Base-by-base conservation (phyloP, 2,888 invertebrate genomes). In the Parnassius apollo region DNA sequence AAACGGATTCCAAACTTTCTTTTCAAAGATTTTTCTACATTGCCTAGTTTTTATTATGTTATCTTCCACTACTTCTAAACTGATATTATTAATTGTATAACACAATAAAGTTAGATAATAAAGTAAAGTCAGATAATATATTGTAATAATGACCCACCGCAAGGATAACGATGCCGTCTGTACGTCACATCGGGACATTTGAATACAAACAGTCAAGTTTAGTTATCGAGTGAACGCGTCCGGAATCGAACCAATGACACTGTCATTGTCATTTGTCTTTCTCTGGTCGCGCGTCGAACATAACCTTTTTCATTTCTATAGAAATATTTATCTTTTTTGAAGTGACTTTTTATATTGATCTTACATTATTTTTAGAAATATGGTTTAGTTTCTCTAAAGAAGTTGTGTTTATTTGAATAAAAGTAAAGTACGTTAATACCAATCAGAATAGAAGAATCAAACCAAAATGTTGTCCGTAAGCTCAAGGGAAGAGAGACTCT, bases 391-490 rank as follows among this genome's bases (percentile, higher is more conserved):
- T 46, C 53, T 44, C 4, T 22, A 22, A 48, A 44, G 57, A 18
- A 44, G 22, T 65, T 65, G 64, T 69, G 74, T 71, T 71, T 65
- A 57, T 59, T 64, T 4, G 42, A 59, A 59, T 44, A 63, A 59
- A 63, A 51, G 35, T 49, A 59, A 22, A 51, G 55, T 59, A 61
- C 50, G 25, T 65, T 46, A 62, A 61, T 57, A 61, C 45, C n/a
- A 25, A 12, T 51, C 63, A 54, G 64, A 61, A 58, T 51, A 55
- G 12, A 42, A 61, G 42, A 64, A 46, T 22, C 45, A 13, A 55
- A 65, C n/a, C 66, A 82, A 77, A 74, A 88, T 90, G 86, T 71
- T 91, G 69, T 85, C 88, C 2, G 70, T 86, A 61, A 75, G 86
- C 12, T 72, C 80, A 10, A 72, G 80, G 57, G 84, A 87, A 9